A percentile compares a stretch with the other conserved stretches of the same genome.
phyloP scores from a whole-genome alignment of 2,888 invertebrate genomes.

The Busseola fusca region DNA sequence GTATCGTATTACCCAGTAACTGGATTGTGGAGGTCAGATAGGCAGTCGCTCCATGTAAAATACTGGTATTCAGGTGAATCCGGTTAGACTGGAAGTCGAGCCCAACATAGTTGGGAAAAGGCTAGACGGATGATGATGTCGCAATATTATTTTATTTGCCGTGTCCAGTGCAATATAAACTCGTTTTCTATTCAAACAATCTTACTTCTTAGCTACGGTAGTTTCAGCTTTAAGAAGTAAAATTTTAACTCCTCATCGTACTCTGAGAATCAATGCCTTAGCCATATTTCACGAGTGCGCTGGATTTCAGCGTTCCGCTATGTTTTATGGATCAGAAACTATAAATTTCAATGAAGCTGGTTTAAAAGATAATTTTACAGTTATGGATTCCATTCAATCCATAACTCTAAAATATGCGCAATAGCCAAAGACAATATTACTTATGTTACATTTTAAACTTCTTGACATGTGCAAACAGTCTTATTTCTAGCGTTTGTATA shows the following conservation, averaged over 20 bases:
- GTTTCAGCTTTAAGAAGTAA: neutral
- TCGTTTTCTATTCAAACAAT: neutral
- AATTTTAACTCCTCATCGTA: constrained; percentile 6
- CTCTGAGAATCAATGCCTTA: constrained; percentile 31
- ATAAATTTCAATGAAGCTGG: constrained; percentile 46
- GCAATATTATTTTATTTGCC: no score
- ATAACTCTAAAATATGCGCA: no score
- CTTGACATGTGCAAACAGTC: neutral
- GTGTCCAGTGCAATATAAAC: no score
- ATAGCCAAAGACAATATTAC: neutral
- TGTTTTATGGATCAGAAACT: constrained; percentile 55
- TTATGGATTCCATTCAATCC: no score
- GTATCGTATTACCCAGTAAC: no score
- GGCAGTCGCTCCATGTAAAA: no score
- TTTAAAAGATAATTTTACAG: constrained; percentile 27
- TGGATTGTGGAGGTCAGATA: no score
- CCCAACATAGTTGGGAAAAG: no score
- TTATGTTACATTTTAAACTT: neutral
- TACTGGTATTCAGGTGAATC: no score
- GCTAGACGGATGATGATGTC: no score
- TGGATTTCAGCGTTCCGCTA: constrained; percentile 31
- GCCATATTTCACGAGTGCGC: constrained; percentile 39
- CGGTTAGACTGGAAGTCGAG: no score
- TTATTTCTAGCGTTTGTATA: neutral
- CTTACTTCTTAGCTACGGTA: no score